Conservation (phyloP, 2,888 invertebrate genomes). For the Rhimphoctona megacephalus region DNA sequence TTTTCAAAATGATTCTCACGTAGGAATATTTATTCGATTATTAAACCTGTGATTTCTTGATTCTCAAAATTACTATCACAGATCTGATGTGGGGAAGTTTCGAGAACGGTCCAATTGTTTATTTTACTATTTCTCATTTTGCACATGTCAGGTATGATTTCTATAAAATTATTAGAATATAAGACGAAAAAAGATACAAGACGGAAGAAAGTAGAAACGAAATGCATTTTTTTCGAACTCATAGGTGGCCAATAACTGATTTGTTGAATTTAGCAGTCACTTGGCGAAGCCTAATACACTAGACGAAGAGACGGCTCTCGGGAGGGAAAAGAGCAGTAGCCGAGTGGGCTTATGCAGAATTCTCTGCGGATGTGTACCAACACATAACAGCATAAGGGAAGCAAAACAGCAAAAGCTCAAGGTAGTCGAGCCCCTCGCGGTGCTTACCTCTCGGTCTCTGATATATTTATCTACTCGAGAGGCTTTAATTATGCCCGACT, state of each 20-base stretch:
- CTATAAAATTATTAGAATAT: not conserved
- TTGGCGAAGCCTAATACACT: constrained; percentile 56
- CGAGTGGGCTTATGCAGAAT: constrained; percentile 74
- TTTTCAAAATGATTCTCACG: not conserved
- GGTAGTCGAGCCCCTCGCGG: constrained; percentile 56
- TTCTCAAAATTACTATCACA: not conserved
- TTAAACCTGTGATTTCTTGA: not conserved
- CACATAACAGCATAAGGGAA: constrained; percentile 31
- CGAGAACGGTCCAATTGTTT: not conserved
- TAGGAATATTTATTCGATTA: not conserved
- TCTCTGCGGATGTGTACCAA: constrained; percentile 72
- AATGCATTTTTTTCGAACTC: not conserved
- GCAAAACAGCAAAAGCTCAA: constrained; percentile 56
- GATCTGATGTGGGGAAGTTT: not conserved
- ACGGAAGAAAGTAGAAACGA: not conserved
- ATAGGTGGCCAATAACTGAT: constrained; percentile 33
- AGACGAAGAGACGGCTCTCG: constrained; percentile 38
- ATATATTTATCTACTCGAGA: constrained; percentile 84
- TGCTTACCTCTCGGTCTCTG: constrained; percentile 75
- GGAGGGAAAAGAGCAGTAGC: constrained; percentile 72
- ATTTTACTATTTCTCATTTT: not conserved
- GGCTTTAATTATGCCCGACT: constrained; percentile 82
- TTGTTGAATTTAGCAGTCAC: constrained; percentile 13
- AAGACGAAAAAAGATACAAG: not conserved
- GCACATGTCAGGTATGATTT: not conserved